Evolutionary conservation across 2,888 invertebrate genomes (phyloP).

Genomic region (Acleris cristana): DNA sequence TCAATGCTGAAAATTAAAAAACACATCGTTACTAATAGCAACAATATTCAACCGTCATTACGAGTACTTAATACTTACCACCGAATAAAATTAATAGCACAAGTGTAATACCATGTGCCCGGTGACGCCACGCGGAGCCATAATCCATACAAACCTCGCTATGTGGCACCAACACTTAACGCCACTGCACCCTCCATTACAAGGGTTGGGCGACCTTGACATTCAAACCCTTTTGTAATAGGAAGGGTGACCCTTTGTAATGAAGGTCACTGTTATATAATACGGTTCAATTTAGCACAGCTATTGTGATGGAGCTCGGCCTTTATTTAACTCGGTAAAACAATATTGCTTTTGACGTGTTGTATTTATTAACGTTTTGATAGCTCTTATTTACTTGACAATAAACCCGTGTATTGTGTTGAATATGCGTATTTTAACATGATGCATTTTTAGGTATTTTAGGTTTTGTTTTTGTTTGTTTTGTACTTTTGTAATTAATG

Average conservation of each 20-base stretch:
- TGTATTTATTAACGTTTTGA: too few relatives aligned
- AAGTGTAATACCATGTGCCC: neutral
- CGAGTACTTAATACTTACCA: neutral
- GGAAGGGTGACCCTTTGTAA: slow-evolving; percentile 15
- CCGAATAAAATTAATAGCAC: neutral
- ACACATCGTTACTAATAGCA: too few relatives aligned
- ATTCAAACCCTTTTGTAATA: slow-evolving; percentile 30
- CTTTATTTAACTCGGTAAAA: too few relatives aligned
- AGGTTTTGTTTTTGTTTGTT: too few relatives aligned
- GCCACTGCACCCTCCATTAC: slow-evolving; percentile 11
- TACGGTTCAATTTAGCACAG: neutral
- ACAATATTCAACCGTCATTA: too few relatives aligned
- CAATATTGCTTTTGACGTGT: too few relatives aligned
- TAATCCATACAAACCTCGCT: neutral
- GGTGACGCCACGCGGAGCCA: neutral
- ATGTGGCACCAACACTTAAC: slow-evolving; percentile 1
- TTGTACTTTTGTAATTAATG: too few relatives aligned
- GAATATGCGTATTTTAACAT: too few relatives aligned
- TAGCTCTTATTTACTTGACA: too few relatives aligned
- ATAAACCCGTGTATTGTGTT: too few relatives aligned
- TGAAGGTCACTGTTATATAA: neutral
- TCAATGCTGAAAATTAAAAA: too few relatives aligned
- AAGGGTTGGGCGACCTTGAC: slow-evolving; percentile 30
- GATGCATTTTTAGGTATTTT: too few relatives aligned
- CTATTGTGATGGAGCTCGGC: neutral